These are phyloP conservation scores for Drosophila greeni DNA, from an alignment of 2,888 invertebrate species.

Conservation along the genomic window DNA sequence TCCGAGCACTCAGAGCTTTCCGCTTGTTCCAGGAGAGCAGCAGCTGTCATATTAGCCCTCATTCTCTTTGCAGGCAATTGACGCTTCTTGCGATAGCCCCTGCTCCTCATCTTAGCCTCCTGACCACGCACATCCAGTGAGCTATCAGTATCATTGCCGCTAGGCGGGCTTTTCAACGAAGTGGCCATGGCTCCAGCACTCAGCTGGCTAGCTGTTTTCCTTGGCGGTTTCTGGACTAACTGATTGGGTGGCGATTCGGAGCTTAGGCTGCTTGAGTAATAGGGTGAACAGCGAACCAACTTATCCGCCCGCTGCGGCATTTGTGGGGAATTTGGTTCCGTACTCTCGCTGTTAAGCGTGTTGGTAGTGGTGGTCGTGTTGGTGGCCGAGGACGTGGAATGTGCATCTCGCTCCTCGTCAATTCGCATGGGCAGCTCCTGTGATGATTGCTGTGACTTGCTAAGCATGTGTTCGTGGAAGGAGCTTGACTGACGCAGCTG, in stretches of 20 bases:
- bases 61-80: conserved; percentile 80
- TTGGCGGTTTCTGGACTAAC: conserved; percentile 82
- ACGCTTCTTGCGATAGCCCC: conserved; percentile 84
- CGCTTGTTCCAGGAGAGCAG: conserved; percentile 78
- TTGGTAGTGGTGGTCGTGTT: conserved; percentile 79
- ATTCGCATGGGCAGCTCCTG: conserved; percentile 79
- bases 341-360: conserved; percentile 80
- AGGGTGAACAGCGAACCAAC: conserved; percentile 85
- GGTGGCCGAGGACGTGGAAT: conserved; percentile 76
- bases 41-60: conserved; percentile 71
- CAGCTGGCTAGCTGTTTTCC: conserved; percentile 80
- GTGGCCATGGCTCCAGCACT: conserved; percentile 68
- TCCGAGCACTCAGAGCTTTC: conserved; percentile 85
- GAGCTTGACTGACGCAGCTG: conserved; percentile 82
- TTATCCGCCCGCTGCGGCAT: conserved; percentile 79
- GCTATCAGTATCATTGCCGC: conserved; percentile 87
- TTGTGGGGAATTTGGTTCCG: conserved; percentile 77
- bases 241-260: conserved; percentile 86
- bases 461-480: conserved; percentile 83
- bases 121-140: conserved; percentile 83
- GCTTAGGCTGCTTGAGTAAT: conserved; percentile 87
- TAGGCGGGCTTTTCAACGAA: conserved; percentile 85
- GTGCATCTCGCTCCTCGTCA: conserved; percentile 79
- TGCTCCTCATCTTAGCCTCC: conserved; percentile 84
- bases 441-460: conserved; percentile 79